Percentiles rank a stretch among this genome's conserved stretches.
phyloP scores from a whole-genome alignment of 2,113 vertebrate genomes.

The Burhinus oedicnemus region DNA sequence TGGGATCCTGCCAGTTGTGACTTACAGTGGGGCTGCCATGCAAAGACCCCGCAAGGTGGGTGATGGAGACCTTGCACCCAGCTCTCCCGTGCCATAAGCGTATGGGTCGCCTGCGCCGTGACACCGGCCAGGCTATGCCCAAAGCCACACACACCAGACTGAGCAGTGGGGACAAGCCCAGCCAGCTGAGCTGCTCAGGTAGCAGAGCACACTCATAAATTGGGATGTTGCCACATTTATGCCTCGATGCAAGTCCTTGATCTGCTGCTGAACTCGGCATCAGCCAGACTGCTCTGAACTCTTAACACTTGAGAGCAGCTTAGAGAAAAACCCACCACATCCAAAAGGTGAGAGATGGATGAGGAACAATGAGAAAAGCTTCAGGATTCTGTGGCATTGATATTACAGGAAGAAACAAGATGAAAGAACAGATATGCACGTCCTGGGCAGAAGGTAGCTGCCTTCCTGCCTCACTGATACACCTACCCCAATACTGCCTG shows the following conservation, averaged over 20 bases:
- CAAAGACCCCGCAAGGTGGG: not conserved
- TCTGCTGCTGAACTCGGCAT: not conserved
- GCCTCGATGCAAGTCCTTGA: not conserved
- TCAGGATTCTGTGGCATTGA: not conserved
- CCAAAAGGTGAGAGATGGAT: not conserved
- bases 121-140: no score
- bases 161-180: fast-evolving
- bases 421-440: not conserved
- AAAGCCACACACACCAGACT: not conserved
- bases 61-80: not conserved
- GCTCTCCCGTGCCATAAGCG: not conserved
- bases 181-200: not conserved
- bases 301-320: not conserved
- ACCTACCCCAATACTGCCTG: not conserved
- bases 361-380: not conserved
- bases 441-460: not conserved
- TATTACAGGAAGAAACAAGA: not conserved
- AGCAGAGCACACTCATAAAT: not conserved
- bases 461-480: not conserved
- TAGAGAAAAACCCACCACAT: not conserved
- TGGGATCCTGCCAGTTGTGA: not conserved
- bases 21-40: fast-evolving
- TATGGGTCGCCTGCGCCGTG: fast-evolving
- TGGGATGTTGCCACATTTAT: not conserved
- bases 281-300: not conserved